Conservation (phyloP, 92 coral and sea anemone genomes). For the Porites evermanni region DNA sequence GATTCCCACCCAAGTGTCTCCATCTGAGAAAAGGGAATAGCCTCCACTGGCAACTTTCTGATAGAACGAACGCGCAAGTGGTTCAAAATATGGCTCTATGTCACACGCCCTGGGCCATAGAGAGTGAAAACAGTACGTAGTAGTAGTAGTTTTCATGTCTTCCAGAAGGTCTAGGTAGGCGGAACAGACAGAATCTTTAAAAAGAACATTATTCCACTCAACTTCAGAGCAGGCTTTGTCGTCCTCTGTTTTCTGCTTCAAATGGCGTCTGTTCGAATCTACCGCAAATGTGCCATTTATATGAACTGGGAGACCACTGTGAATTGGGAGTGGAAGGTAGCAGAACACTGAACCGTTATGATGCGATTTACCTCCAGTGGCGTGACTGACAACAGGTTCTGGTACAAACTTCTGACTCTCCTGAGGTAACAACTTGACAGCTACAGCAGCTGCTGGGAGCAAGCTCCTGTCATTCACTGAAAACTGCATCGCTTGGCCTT, state of each 20-base stretch:
- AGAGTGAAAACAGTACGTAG: constrained; percentile 8
- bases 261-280: constrained; percentile 73
- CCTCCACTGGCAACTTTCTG: background rate
- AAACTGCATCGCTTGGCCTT: constrained; percentile 57
- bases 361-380: background rate
- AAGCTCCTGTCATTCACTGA: constrained; percentile 58
- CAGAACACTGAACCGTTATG: constrained; percentile 77
- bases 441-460: constrained; percentile 90
- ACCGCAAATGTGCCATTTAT: constrained; percentile 83
- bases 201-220: constrained; percentile 67
- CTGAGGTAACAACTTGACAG: constrained; percentile 33
- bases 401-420: constrained; percentile 17
- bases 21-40: constrained; percentile 58
- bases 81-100: background rate
- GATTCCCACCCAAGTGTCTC: constrained; percentile 51
- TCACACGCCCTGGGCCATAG: constrained; percentile 48
- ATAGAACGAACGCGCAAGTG: constrained; percentile 33
- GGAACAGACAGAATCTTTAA: constrained; percentile 45
- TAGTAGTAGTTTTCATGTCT: constrained; percentile 28
- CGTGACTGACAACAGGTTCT: constrained; percentile 9
- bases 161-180: constrained; percentile 52
- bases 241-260: constrained; percentile 68
- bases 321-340: constrained; percentile 86
- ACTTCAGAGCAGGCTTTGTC: constrained; percentile 67
- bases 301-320: constrained; percentile 86